Percentiles rank a stretch among this genome's conserved stretches.
Evolutionary conservation across 2,888 invertebrate genomes (phyloP).

Genomic region (Lepeophtheirus nordmannii): DNA sequence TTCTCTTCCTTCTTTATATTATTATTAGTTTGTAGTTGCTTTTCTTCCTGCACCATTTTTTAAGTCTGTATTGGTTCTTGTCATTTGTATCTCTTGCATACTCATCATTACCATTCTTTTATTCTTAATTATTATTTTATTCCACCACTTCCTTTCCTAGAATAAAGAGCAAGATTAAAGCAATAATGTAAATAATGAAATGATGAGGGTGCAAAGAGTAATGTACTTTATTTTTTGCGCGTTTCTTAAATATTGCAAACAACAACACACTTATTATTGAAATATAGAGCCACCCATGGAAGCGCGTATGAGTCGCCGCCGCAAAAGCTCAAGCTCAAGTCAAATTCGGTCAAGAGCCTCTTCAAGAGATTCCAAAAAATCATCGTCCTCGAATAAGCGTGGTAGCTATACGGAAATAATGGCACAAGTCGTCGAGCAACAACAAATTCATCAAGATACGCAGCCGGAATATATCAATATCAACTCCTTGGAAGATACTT

Average conservation of each 20-base stretch:
- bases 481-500: slow-evolving; percentile 6
- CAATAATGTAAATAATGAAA: too few species aligned
- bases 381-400: not conserved
- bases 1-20: too few species aligned
- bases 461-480: slow-evolving; percentile 25
- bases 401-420: not conserved
- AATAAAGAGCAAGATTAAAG: too few species aligned
- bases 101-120: too few species aligned
- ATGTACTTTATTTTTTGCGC: not conserved
- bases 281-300: slow-evolving; percentile 5
- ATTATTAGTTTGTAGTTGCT: too few species aligned
- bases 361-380: not conserved
- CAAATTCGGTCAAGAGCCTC: slow-evolving; percentile 12
- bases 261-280: not conserved
- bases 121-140: too few species aligned
- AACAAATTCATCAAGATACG: not conserved
- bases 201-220: too few species aligned
- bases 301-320: not conserved
- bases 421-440: slow-evolving; percentile 2
- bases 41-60: too few species aligned
- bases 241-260: not conserved
- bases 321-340: slow-evolving; percentile 13
- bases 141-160: too few species aligned
- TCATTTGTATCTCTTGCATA: too few species aligned
- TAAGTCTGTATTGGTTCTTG: too few species aligned